A percentile compares a stretch with the other conserved stretches of the same genome.
phyloP scores from a whole-genome alignment of 2,113 vertebrate genomes.

The Anoplopoma fimbria region DNA sequence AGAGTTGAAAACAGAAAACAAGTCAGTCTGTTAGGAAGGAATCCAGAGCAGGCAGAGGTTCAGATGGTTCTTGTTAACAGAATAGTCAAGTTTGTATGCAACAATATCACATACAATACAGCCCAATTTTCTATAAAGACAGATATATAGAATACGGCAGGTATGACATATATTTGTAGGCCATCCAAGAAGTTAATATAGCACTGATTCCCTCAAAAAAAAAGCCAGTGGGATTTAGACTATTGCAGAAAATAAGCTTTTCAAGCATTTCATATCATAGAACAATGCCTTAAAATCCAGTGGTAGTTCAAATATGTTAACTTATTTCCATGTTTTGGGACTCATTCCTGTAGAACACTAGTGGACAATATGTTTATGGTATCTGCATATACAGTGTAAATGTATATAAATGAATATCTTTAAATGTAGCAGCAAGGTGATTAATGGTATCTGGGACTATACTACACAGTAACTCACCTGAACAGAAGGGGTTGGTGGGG shows the following conservation, averaged over 20 bases:
- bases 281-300: no score
- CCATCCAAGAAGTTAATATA: neutral
- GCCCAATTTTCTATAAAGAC: neutral
- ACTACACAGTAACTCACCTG: constrained; percentile 84
- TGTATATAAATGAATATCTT: neutral
- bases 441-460: neutral
- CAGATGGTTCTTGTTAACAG: neutral
- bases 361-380: neutral
- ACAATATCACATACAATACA: neutral
- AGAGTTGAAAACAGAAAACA: constrained; percentile 6
- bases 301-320: neutral
- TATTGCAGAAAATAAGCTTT: neutral
- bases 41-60: neutral
- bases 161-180: neutral
- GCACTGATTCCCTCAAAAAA: neutral
- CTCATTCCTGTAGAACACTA: neutral
- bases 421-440: neutral
- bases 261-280: no score
- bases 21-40: neutral
- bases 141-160: neutral
- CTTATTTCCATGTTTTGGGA: neutral
- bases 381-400: neutral
- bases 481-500: constrained; percentile 97
- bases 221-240: neutral
- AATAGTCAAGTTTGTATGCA: neutral